These are phyloP conservation scores for Drepana arcuata DNA, from an alignment of 1,140 invertebrate genomes.

Conservation along the genomic window DNA sequence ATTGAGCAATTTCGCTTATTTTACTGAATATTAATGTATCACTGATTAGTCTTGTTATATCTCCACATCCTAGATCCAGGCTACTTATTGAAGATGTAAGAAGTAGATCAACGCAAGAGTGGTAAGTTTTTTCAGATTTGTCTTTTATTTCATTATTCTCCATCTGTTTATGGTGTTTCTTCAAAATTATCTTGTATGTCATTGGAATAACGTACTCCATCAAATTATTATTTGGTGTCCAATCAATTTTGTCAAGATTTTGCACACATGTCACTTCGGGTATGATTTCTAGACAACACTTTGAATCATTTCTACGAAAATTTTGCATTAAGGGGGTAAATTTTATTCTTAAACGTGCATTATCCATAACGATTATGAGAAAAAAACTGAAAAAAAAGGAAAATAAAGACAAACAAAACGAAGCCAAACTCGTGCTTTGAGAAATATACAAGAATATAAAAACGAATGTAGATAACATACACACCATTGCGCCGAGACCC, in stretches of 20 bases:
- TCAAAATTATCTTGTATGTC: slow-evolving; percentile 43
- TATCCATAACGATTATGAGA: slow-evolving; percentile 23
- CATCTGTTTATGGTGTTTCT: slow-evolving; percentile 15
- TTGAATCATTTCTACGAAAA: slow-evolving; percentile 21
- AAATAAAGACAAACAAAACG: no score
- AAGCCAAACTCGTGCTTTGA: no score
- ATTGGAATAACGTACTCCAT: slow-evolving; percentile 49
- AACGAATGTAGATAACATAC: no score
- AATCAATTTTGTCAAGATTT: slow-evolving; percentile 46
- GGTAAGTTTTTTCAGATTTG: slow-evolving; percentile 29
- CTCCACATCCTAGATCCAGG: slow-evolving; percentile 18
- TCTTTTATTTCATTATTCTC: slow-evolving; percentile 5
- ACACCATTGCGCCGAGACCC: no score
- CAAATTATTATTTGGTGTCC: slow-evolving; percentile 25
- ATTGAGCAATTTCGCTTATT: no score
- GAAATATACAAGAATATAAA: no score
- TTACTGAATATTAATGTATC: slow-evolving; percentile 30
- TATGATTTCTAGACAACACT: slow-evolving; percentile 45
- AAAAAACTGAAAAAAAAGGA: slow-evolving; percentile 14
- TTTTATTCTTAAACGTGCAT: slow-evolving; percentile 33
- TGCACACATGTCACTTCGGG: slow-evolving; percentile 34
- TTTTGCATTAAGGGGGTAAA: slow-evolving; percentile 39
- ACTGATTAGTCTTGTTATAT: slow-evolving; percentile 32
- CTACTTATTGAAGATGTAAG: slow-evolving; percentile 18
- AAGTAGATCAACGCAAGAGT: slow-evolving; percentile 52